A percentile compares a stretch with the other conserved stretches of the same genome.
phyloP scores from a whole-genome alignment of 2,113 vertebrate genomes.

The Trochalopteron elliotii region DNA sequence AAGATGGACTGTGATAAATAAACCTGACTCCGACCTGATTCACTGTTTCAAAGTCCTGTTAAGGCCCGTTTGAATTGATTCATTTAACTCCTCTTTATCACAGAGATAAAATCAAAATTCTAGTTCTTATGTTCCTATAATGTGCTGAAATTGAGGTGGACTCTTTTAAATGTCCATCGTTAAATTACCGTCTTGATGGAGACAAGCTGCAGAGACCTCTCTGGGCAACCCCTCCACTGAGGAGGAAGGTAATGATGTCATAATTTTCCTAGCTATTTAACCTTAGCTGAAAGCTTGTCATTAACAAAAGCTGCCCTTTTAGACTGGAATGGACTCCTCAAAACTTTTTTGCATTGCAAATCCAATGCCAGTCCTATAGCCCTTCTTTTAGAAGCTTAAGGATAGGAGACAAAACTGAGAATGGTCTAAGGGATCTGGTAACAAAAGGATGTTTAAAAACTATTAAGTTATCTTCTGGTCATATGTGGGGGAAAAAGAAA shows the following conservation, averaged over 20 bases:
- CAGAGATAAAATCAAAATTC: background rate
- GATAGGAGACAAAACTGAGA: background rate
- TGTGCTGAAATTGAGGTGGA: background rate
- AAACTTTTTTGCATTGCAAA: background rate
- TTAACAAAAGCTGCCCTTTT: background rate
- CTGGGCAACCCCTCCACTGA: background rate
- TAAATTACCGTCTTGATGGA: background rate
- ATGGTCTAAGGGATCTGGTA: background rate
- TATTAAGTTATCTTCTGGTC: background rate
- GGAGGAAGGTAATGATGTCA: background rate
- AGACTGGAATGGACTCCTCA: background rate
- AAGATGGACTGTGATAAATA: background rate
- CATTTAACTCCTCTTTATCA: background rate
- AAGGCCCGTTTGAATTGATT: background rate
- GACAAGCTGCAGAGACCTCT: background rate
- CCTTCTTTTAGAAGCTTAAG: background rate
- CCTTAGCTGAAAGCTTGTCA: background rate
- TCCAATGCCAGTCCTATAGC: background rate
- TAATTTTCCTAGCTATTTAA: background rate
- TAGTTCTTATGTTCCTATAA: background rate
- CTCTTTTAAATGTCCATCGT: background rate
- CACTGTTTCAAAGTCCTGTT: background rate
- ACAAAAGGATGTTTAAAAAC: background rate
- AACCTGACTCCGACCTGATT: background rate
- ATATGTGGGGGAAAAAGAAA: background rate